These are phyloP conservation scores for Spatulosminthurus flaviceps DNA, from an alignment of 2,888 invertebrate species.

Conservation along the genomic window DNA sequence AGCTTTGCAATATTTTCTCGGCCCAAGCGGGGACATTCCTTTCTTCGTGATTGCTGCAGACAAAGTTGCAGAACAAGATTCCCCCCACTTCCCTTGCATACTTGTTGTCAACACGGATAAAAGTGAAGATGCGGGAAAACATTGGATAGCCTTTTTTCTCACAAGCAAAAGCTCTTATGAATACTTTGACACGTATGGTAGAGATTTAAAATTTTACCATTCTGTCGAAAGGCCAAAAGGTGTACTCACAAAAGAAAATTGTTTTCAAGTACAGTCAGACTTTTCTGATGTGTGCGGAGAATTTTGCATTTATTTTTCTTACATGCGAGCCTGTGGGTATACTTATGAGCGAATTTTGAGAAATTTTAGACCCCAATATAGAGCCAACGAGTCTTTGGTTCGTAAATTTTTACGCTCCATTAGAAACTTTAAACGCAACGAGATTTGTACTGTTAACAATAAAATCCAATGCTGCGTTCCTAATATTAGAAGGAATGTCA, in stretches of 20 bases:
- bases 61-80: neutral
- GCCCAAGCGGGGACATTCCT: neutral
- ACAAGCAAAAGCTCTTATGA: neutral
- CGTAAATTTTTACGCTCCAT: no score
- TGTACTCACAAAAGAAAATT: neutral
- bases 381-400: no score
- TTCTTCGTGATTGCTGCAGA: constrained; percentile 6
- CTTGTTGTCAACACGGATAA: neutral
- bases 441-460: no score
- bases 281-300: neutral
- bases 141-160: neutral
- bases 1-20: neutral
- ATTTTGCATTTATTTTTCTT: neutral
- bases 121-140: neutral
- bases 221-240: neutral
- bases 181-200: constrained; percentile 7
- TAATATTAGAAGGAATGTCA: no score
- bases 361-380: no score
- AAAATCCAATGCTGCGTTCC: no score
- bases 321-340: no score
- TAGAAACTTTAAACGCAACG: no score
- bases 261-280: neutral
- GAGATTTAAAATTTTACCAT: neutral
- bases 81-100: neutral
- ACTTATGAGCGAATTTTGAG: no score